These are phyloP conservation scores for Lanius collurio DNA, from an alignment of 2,113 vertebrate genomes.

Conservation along the genomic window DNA sequence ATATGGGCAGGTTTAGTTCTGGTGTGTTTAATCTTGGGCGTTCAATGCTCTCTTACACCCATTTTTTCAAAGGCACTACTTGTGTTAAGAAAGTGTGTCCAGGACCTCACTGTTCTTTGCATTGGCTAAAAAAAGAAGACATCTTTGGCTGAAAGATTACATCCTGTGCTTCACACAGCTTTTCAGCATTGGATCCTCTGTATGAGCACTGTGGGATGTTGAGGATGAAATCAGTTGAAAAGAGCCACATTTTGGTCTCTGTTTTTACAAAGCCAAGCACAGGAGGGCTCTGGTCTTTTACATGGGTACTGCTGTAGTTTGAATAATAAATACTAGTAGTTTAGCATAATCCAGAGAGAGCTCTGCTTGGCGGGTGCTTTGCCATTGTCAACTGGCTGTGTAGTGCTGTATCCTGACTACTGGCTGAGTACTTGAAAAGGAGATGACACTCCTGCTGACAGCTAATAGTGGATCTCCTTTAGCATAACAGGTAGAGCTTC, in stretches of 20 bases:
- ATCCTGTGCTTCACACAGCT: neutral
- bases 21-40: neutral
- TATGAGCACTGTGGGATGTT: neutral
- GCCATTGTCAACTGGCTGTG: constrained; percentile 23
- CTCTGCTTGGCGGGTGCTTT: neutral
- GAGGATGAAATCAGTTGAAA: neutral
- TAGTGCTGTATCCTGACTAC: neutral
- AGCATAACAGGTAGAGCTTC: constrained; percentile 41
- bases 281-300: neutral
- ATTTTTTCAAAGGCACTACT: neutral
- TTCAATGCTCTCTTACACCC: neutral
- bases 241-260: neutral
- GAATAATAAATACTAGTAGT: constrained; percentile 8
- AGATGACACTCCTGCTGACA: constrained; percentile 45
- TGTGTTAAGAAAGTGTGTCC: neutral
- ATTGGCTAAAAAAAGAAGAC: neutral
- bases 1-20: neutral
- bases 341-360: neutral
- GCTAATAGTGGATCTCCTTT: constrained; percentile 52
- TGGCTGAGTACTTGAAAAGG: constrained; percentile 38
- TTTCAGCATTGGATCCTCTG: neutral
- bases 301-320: neutral
- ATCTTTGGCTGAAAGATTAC: neutral
- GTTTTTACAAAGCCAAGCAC: neutral
- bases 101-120: neutral